These are phyloP conservation scores for Propsilocerus akamusi DNA, from an alignment of 1,140 invertebrate genomes.

Conservation along the genomic window DNA sequence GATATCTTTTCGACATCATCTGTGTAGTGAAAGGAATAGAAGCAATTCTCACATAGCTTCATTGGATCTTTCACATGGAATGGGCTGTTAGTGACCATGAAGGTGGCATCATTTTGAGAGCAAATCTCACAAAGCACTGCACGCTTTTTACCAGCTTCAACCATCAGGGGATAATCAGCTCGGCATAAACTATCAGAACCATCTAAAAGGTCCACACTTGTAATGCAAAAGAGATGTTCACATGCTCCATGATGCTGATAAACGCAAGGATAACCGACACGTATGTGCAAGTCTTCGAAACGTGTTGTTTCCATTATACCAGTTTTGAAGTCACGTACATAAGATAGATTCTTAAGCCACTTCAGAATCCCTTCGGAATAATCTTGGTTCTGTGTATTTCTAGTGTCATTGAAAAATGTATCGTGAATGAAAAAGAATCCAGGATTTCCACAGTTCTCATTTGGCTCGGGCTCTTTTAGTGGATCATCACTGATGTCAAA, in stretches of 20 bases:
- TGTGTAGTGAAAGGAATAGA: slow-evolving; percentile 40
- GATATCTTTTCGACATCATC: slow-evolving; percentile 31
- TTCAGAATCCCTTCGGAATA: slow-evolving; percentile 39
- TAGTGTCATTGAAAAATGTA: slow-evolving; percentile 58
- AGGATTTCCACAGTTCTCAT: slow-evolving; percentile 31
- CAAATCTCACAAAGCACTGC: slow-evolving; percentile 34
- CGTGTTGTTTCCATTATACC: slow-evolving; percentile 36
- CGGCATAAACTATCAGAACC: slow-evolving; percentile 25
- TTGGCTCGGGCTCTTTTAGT: slow-evolving; percentile 16
- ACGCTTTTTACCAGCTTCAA: slow-evolving; percentile 21
- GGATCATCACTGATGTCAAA: slow-evolving; percentile 41
- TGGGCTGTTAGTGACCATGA: slow-evolving; percentile 34
- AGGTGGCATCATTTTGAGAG: slow-evolving; percentile 27
- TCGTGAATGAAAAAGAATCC: slow-evolving; percentile 63
- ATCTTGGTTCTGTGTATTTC: slow-evolving; percentile 35
- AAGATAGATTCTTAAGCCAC: slow-evolving; percentile 37
- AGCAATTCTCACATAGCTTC: slow-evolving; percentile 43
- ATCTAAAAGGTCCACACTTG: slow-evolving; percentile 39
- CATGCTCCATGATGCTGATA: slow-evolving; percentile 79
- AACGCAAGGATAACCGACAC: slow-evolving; percentile 51
- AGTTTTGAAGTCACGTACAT: slow-evolving; percentile 12
- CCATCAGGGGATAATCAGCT: slow-evolving; percentile 31
- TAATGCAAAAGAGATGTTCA: slow-evolving; percentile 68
- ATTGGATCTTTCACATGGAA: slow-evolving; percentile 43
- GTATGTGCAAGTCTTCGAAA: slow-evolving; percentile 41